A percentile compares a stretch with the other conserved stretches of the same genome.
Conservation (phyloP, 2,113 vertebrate species). For the Rhabdomys dilectus region DNA sequence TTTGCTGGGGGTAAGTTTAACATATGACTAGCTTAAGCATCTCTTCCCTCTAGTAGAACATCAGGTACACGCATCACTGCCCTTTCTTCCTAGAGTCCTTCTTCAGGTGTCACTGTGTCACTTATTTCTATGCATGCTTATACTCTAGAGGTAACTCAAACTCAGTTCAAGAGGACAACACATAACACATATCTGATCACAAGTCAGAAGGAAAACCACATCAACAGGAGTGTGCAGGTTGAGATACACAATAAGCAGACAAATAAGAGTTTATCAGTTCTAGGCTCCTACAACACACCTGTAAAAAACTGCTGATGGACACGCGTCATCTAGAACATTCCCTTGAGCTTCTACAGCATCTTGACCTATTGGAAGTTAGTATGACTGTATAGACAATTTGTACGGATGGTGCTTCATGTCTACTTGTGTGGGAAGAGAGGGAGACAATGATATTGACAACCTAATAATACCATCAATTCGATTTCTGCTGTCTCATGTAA, state of each 20-base stretch:
- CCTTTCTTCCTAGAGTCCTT: background rate
- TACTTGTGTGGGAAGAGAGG: conserved; percentile 69
- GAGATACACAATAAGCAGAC: background rate
- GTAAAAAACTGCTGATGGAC: background rate
- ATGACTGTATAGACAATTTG: background rate
- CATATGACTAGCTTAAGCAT: background rate
- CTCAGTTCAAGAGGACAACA: background rate
- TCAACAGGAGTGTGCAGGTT: background rate
- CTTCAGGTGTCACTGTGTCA: background rate
- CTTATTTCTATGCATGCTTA: background rate
- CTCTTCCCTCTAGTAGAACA: background rate
- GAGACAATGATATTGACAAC: conserved; percentile 78
- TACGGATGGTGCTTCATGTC: conserved; percentile 39
- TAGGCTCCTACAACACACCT: conserved; percentile 24
- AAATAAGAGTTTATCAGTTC: background rate
- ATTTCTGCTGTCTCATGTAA: conserved; percentile 78
- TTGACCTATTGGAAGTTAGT: conserved; percentile 57
- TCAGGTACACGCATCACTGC: background rate
- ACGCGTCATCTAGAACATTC: background rate
- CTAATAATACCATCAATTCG: conserved; percentile 78
- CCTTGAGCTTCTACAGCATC: conserved; percentile 6
- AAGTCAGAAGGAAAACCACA: conserved; percentile 1
- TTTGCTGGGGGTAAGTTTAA: background rate
- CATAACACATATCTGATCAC: background rate
- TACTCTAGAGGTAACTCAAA: background rate